A percentile compares a stretch with the other conserved stretches of the same genome.
phyloP scores from a whole-genome alignment of 2,797 vertebrate genomes.

The Neosalanx taihuensis region DNA sequence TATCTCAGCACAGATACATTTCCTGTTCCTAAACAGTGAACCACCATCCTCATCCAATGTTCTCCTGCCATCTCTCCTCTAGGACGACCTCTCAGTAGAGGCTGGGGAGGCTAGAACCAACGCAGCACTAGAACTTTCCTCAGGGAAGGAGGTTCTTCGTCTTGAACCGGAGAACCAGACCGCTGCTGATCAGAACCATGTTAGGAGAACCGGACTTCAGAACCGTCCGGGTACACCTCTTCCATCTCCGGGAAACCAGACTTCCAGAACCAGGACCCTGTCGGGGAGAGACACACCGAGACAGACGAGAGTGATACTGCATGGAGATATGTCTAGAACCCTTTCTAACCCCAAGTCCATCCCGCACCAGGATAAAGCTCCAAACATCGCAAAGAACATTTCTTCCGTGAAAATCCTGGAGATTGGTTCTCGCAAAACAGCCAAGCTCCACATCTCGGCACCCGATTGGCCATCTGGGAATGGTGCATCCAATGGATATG shows the following conservation, averaged over 20 bases:
- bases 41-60: neutral
- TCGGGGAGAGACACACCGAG: neutral
- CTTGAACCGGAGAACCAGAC: slow-evolving; percentile 17
- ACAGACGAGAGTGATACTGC: neutral
- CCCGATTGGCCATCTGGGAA: slow-evolving; percentile 15
- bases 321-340: slow-evolving; percentile 14
- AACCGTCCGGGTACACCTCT: neutral
- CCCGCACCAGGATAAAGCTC: neutral
- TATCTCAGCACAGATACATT: neutral
- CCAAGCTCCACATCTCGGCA: neutral
- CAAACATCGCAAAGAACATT: neutral
- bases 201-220: slow-evolving; percentile 14
- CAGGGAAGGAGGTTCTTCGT: neutral
- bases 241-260: neutral
- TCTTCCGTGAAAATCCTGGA: neutral
- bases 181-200: slow-evolving; percentile 13
- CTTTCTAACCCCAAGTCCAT: neutral
- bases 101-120: slow-evolving; percentile 21
- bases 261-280: neutral
- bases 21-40: no score
- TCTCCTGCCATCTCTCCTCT: slow-evolving; percentile 25
- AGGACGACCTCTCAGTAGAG: slow-evolving; percentile 33
- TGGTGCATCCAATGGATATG: slow-evolving; percentile 10
- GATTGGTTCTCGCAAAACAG: neutral
- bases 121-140: slow-evolving; percentile 18